Evolutionary conservation across 2,888 invertebrate genomes (phyloP).

Genomic region (Pterostichus madidus): DNA sequence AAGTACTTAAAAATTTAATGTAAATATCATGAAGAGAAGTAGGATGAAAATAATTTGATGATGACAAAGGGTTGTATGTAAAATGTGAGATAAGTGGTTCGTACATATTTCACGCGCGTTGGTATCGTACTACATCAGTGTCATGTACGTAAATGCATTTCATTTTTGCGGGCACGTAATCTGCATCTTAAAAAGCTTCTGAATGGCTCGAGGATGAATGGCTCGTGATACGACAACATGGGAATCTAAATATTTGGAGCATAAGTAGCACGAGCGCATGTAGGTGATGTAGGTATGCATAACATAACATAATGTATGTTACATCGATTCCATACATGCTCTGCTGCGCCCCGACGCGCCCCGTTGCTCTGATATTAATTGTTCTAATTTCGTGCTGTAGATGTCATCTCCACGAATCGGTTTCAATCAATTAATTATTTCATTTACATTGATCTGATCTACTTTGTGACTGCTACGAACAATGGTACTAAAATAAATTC

Average conservation of each 20-base stretch:
- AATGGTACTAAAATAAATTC: too few relatives aligned
- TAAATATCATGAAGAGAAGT: too few relatives aligned
- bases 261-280: not conserved
- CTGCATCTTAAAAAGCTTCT: conserved; percentile 55
- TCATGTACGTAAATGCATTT: conserved; percentile 49
- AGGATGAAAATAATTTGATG: too few relatives aligned
- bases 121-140: conserved; percentile 50
- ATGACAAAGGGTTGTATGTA: not conserved
- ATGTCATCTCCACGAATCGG: not conserved
- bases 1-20: too few relatives aligned
- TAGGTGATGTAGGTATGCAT: not conserved
- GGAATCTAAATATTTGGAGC: conserved; percentile 40
- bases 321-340: too few relatives aligned
- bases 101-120: conserved; percentile 1
- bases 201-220: conserved; percentile 3
- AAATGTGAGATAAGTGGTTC: conserved; percentile 5
- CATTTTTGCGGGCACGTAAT: conserved; percentile 51
- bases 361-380: too few relatives aligned
- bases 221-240: not conserved
- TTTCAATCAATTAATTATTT: conserved; percentile 21
- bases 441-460: not conserved
- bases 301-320: too few relatives aligned
- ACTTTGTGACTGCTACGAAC: too few relatives aligned
- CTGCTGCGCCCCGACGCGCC: too few relatives aligned
- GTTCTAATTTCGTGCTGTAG: not conserved